Conservation (phyloP, 2,797 vertebrate species). For the Hybognathus amarus region DNA sequence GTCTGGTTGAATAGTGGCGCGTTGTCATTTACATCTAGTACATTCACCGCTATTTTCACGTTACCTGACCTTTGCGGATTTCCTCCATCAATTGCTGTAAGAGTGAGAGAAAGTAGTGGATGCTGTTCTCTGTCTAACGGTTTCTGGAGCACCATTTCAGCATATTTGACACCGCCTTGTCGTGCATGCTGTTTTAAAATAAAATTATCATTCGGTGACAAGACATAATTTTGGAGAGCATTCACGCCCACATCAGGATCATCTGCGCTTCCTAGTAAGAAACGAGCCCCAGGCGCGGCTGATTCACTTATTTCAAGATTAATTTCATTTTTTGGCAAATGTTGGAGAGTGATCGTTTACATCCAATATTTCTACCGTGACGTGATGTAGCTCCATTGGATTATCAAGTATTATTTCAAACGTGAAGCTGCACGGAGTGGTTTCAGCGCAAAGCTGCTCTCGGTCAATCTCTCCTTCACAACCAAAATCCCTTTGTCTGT, state of each 20-base stretch:
- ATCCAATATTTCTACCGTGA: constrained; percentile 63
- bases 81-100: constrained; percentile 67
- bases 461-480: constrained; percentile 75
- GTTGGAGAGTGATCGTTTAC: constrained; percentile 62
- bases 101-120: constrained; percentile 53
- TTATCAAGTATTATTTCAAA: constrained; percentile 68
- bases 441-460: constrained; percentile 74
- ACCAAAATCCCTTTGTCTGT: constrained; percentile 77
- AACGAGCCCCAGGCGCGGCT: constrained; percentile 39
- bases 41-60: constrained; percentile 59
- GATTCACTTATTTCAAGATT: constrained; percentile 62
- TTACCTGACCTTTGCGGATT: constrained; percentile 62
- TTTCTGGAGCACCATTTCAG: constrained; percentile 64
- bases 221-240: constrained; percentile 34
- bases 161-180: constrained; percentile 56
- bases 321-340: constrained; percentile 53
- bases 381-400: constrained; percentile 62
- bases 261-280: constrained; percentile 54
- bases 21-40: constrained; percentile 66
- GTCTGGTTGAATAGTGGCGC: constrained; percentile 69
- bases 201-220: constrained; percentile 26
- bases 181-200: constrained; percentile 55
- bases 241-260: constrained; percentile 52
- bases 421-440: constrained; percentile 64
- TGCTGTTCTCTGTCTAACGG: constrained; percentile 62